Percentiles rank a stretch among this genome's conserved stretches.
These are phyloP conservation scores for Lasioglossum lativentre DNA, from an alignment of 2,888 invertebrate genomes.

Conservation along the genomic window DNA sequence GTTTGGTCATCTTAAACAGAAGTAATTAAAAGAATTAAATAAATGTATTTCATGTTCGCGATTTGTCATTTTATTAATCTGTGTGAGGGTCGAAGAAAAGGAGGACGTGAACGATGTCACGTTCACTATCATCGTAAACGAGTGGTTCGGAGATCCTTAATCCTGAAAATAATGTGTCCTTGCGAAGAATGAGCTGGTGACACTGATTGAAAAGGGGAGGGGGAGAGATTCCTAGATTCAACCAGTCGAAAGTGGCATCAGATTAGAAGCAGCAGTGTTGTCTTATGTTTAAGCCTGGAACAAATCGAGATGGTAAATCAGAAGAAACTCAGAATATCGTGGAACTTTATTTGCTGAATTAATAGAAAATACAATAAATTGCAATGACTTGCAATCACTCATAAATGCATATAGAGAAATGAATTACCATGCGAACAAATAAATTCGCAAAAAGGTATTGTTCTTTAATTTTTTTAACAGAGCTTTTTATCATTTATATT, in stretches of 20 bases:
- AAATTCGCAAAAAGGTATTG: background rate
- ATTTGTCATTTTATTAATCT: background rate
- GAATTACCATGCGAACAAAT: background rate
- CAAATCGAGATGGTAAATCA: background rate
- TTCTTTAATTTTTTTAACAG: background rate
- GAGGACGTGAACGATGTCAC: background rate
- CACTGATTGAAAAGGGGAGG: background rate
- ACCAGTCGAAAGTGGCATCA: background rate
- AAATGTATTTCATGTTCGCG: background rate
- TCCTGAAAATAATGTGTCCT: background rate
- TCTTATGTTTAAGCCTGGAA: background rate
- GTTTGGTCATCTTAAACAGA: background rate
- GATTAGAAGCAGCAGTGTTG: background rate
- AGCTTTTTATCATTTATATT: too few species aligned
- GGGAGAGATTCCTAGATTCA: background rate
- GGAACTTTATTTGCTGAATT: background rate
- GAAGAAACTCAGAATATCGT: background rate
- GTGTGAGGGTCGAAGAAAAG: background rate
- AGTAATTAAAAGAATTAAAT: background rate
- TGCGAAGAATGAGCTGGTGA: background rate
- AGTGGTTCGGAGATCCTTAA: background rate
- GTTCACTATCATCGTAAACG: background rate
- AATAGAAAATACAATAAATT: background rate
- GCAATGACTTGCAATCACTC: background rate
- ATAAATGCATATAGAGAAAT: background rate